A percentile compares a stretch with the other conserved stretches of the same genome.
phyloP scores from a whole-genome alignment of 2,113 vertebrate genomes.

The Chamaea fasciata region DNA sequence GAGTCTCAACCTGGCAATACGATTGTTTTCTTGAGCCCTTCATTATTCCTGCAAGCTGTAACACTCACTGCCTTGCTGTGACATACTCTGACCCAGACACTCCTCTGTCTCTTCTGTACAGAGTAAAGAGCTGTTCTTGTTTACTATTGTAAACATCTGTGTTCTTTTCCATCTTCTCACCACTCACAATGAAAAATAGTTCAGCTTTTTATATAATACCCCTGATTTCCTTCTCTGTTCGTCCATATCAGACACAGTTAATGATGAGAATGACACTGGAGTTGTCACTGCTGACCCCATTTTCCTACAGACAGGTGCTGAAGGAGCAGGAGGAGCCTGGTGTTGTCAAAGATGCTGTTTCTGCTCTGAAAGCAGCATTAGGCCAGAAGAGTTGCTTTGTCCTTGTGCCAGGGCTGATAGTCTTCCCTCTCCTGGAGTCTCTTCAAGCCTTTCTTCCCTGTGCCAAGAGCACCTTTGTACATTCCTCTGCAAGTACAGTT shows the following conservation, averaged over 20 bases:
- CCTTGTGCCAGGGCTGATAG: not conserved
- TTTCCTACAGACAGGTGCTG: not conserved
- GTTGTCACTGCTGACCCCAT: not conserved
- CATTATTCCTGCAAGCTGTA: not conserved
- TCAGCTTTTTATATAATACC: not conserved
- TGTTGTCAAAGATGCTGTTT: not conserved
- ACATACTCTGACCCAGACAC: not conserved
- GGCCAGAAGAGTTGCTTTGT: not conserved
- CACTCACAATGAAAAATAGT: not conserved
- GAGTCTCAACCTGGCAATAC: not conserved
- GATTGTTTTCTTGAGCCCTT: not conserved
- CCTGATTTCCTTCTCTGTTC: not conserved
- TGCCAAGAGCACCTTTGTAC: not conserved
- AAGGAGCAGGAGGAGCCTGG: not conserved
- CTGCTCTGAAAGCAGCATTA: not conserved
- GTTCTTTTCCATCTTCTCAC: not conserved
- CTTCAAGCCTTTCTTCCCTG: not conserved
- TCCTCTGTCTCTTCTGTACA: not conserved
- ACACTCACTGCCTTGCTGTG: not conserved
- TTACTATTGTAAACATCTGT: not conserved
- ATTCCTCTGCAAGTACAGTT: not conserved
- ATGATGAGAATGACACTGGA: not conserved
- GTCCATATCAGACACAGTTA: rapidly evolving
- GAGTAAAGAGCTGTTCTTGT: not conserved
- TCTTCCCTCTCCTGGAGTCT: not conserved